These are phyloP conservation scores for Sycophila sp. DNA, from an alignment of 1,140 invertebrate species.

Conservation along the genomic window DNA sequence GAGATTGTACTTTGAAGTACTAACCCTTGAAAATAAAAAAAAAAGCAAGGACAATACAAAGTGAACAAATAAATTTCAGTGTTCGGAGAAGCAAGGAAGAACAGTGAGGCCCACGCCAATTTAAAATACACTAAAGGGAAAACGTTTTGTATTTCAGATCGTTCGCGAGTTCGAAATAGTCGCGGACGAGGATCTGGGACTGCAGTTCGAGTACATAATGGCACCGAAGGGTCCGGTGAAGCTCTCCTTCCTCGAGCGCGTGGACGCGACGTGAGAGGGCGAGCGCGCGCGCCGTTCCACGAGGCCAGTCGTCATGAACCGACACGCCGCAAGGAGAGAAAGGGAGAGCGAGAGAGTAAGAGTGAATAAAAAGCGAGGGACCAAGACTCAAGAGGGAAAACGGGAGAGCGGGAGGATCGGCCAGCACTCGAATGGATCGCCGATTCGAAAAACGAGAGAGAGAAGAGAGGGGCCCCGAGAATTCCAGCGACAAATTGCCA, in stretches of 20 bases:
- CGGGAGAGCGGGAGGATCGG: not conserved
- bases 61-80: too few species aligned
- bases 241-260: conserved; percentile 71
- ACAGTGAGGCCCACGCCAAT: too few species aligned
- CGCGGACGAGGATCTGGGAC: conserved; percentile 73
- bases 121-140: too few species aligned
- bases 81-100: too few species aligned
- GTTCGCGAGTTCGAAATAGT: conserved; percentile 76
- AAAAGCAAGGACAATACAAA: too few species aligned
- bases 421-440: not conserved
- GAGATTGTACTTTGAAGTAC: too few species aligned
- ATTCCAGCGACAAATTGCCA: not conserved
- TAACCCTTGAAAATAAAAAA: too few species aligned
- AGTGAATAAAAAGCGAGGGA: not conserved
- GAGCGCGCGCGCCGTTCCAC: not conserved
- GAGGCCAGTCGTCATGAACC: conserved; percentile 22
- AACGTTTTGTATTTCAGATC: conserved; percentile 69
- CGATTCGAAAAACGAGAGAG: not conserved
- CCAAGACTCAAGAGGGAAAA: not conserved
- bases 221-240: conserved; percentile 76
- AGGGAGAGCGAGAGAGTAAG: not conserved
- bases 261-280: conserved; percentile 26
- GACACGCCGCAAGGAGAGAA: not conserved
- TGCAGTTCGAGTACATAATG: conserved; percentile 82
- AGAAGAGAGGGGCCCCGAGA: too few species aligned